Conservation (phyloP, 2,113 vertebrate genomes). For the Mustela lutreola region DNA sequence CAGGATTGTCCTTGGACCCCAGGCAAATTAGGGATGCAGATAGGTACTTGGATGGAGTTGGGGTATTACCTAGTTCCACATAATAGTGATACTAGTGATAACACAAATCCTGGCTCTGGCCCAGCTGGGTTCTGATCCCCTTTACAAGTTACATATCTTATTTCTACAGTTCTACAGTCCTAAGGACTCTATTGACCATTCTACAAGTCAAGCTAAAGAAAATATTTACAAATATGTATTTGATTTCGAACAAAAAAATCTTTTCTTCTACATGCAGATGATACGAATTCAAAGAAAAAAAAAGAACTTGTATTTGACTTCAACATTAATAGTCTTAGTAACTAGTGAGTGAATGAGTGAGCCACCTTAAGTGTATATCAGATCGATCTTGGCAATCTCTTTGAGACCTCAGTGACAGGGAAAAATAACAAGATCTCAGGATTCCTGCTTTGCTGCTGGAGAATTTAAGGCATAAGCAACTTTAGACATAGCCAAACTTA, state of each 20-base stretch:
- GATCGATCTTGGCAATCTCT: background rate
- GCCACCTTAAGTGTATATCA: background rate
- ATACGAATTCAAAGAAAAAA: background rate
- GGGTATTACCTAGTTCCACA: background rate
- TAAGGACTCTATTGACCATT: background rate
- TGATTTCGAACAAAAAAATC: background rate
- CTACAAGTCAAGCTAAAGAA: background rate
- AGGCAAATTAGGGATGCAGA: constrained; percentile 1
- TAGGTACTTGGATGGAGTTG: background rate
- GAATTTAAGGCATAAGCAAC: background rate
- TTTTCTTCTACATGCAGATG: constrained; percentile 19
- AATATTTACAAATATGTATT: constrained; percentile 15
- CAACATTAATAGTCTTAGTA: background rate
- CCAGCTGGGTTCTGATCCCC: background rate
- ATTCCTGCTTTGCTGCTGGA: background rate
- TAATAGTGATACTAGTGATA: background rate
- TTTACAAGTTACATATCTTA: background rate
- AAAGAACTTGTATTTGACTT: background rate
- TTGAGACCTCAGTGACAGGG: background rate
- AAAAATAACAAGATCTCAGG: background rate
- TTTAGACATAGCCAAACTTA: background rate
- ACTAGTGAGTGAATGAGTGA: background rate
- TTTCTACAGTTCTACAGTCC: background rate
- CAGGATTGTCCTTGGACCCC: background rate
- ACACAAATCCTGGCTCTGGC: background rate